Evolutionary conservation across 1,140 invertebrate species (phyloP), one percentile per base, ranked within the genome.

Genomic region (Cydia splendana): DNA sequence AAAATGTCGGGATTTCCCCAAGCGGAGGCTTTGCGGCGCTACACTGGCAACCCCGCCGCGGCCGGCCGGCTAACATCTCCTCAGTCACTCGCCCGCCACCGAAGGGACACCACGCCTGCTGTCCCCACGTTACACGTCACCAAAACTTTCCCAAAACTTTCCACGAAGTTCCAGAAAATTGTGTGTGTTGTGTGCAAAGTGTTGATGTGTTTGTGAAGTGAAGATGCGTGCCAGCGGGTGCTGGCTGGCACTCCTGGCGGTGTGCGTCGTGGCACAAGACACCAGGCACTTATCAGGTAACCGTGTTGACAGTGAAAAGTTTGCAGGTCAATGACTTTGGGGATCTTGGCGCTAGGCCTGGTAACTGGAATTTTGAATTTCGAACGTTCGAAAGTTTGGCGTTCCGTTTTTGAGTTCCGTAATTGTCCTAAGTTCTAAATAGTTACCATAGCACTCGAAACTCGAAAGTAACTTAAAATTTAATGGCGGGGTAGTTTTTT

Each of bases 221-320:
- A 89, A 85, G 77, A 91, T 93, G 91, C 85, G 87, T 88, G 91
- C 90, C 90, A 81, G 85, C 79, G 80, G 88, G 88, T 92, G 86
- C 88, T 90, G 89, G 79, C 85, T 90, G 74, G 80, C 86, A 65
- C 75, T 90, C 85, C 76, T 91, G 82, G 86, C 80, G 18, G 82
- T 84, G n/a, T 84, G 78, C 48, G 87, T 82, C 73, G 85, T 86
- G 45, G 88, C 87, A 65, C 85, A 88, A 76, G 88, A 91, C 85
- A 90, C 88, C 75, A 87, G 88, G 79, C 87, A 89, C 82, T 84
- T 92, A 90, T 87, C 91, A 92, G 91, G 91, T 92, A 78, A 85
- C 51, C 51, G 51, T 53, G 83, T 82, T 74, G 76, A 79, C 80
- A 81, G 78, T 80, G 34, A 71, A 71, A 71, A 71, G 67, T 71